Percentiles rank a stretch among this genome's conserved stretches.
phyloP scores from a whole-genome alignment of 2,888 invertebrate genomes.

The Melinopterus prodromus region DNA sequence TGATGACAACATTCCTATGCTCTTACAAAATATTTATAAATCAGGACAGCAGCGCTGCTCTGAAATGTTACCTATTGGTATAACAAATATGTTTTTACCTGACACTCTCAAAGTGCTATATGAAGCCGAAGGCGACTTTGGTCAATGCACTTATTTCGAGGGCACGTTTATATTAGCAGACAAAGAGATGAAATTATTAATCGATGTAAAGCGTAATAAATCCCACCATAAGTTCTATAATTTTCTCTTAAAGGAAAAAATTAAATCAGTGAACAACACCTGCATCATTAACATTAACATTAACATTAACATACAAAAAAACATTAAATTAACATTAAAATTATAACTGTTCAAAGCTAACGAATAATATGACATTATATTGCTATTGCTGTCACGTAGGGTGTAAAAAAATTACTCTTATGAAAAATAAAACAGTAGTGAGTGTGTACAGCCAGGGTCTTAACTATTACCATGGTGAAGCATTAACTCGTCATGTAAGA shows the following conservation, averaged over 20 bases:
- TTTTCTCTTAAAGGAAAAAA: neutral
- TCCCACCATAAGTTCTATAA: neutral
- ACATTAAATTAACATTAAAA: no score
- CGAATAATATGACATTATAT: constrained; percentile 7
- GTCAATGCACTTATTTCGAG: neutral
- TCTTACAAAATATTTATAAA: no score
- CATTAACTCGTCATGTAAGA: neutral
- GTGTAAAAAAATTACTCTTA: constrained; percentile 22
- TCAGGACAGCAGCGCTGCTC: no score
- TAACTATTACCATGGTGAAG: constrained; percentile 7
- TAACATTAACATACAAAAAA: no score
- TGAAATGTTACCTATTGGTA: no score
- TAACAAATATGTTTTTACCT: no score
- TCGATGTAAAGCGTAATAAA: neutral
- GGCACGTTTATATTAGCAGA: neutral
- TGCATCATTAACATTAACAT: no score
- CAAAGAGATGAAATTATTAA: neutral
- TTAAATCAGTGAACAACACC: constrained; percentile 10
- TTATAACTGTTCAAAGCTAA: neutral
- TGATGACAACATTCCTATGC: no score
- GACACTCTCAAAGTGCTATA: no score
- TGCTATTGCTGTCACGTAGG: constrained; percentile 8
- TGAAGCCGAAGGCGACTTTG: no score
- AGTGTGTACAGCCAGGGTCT: constrained; percentile 5
- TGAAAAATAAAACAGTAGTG: neutral